A percentile compares a stretch with the other conserved stretches of the same genome.
phyloP scores from a whole-genome alignment of 2,113 vertebrate species.

The Phalacrocorax aristotelis region DNA sequence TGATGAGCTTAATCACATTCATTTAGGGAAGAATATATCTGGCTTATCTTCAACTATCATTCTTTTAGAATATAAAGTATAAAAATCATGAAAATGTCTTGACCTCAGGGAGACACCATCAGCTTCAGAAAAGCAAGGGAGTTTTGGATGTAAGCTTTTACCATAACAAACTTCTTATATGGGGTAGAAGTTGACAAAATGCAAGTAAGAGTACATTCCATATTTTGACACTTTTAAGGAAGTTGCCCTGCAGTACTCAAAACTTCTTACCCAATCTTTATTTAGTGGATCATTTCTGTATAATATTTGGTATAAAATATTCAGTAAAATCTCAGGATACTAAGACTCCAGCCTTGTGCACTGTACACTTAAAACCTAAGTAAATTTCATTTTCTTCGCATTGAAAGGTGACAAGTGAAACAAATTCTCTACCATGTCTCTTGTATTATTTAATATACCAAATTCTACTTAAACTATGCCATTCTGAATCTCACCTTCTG shows the following conservation, averaged over 20 bases:
- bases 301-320: not conserved
- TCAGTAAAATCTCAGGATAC: not conserved
- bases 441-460: not conserved
- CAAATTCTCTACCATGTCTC: not conserved
- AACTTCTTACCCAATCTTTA: not conserved
- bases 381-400: not conserved
- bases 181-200: not conserved
- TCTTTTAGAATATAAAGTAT: not conserved
- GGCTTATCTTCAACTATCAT: not conserved
- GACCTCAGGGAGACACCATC: not conserved
- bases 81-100: not conserved
- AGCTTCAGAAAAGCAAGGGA: not conserved
- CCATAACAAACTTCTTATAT: rapidly evolving
- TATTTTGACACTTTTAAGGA: not conserved
- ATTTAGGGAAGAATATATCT: not conserved
- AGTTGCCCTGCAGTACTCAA: not conserved
- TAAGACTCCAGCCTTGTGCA: not conserved
- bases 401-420: not conserved
- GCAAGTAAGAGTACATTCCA: not conserved
- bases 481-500: not conserved
- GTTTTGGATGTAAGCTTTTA: not conserved
- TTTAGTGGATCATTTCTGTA: not conserved
- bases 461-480: not conserved
- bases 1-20: rapidly evolving
- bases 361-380: not conserved